phyloP scores from a whole-genome alignment of 2,888 invertebrate genomes.

The Pimpla rufipes region DNA sequence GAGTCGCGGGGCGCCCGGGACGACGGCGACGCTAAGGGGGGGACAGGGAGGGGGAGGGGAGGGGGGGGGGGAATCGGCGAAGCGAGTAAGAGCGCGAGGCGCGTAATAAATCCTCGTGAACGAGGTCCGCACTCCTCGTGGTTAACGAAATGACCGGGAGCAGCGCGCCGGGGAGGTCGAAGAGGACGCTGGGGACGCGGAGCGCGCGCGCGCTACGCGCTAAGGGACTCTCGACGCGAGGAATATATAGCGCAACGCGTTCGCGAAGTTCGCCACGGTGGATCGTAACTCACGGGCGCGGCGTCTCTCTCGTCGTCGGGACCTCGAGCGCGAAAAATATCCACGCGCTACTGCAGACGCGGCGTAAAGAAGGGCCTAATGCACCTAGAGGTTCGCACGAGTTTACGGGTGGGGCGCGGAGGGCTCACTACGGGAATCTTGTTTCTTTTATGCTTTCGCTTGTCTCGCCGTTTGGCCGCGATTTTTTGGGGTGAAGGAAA shows the following conservation, averaged over 20 bases:
- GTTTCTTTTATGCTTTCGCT: too few species aligned
- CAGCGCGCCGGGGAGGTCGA: slow-evolving; percentile 46
- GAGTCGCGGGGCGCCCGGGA: slow-evolving; percentile 33
- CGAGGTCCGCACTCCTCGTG: slow-evolving; percentile 68
- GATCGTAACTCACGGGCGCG: slow-evolving; percentile 60
- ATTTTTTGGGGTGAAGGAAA: too few species aligned
- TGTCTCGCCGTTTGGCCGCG: too few species aligned
- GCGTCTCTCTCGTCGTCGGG: slow-evolving; percentile 16
- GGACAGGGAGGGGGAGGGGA: too few species aligned
- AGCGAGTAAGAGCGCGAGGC: slow-evolving; percentile 47
- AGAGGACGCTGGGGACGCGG: slow-evolving; percentile 62
- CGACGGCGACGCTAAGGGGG: slow-evolving; percentile 7
- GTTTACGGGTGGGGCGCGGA: not conserved
- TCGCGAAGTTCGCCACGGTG: slow-evolving; percentile 56
- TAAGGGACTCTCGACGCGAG: slow-evolving; percentile 43
- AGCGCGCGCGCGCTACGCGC: slow-evolving; percentile 41
- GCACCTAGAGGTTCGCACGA: slow-evolving; percentile 8
- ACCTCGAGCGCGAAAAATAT: slow-evolving; percentile 7
- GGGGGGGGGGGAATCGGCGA: too few species aligned
- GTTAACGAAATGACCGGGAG: slow-evolving; percentile 71
- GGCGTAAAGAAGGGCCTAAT: slow-evolving; percentile 19
- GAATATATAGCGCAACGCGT: not conserved
- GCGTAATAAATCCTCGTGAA: slow-evolving; percentile 64
- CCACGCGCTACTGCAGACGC: not conserved
- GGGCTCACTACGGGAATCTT: not conserved